Conservation (phyloP, 2,888 invertebrate species). For the Taphrorychus bicolor region DNA sequence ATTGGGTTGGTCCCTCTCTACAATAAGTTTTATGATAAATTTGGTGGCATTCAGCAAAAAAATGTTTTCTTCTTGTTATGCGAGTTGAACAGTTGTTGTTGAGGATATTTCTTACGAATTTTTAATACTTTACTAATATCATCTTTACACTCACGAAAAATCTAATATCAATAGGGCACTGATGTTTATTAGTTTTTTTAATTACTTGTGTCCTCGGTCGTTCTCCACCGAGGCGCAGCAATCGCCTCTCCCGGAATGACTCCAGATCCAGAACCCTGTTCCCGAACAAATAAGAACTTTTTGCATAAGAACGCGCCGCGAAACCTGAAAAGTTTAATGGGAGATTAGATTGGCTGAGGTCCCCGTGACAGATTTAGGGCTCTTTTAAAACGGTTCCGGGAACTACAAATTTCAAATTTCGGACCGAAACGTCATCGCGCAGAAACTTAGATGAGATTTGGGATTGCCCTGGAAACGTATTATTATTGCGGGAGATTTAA, state of each 20-base stretch:
- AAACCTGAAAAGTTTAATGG: slow-evolving; percentile 38
- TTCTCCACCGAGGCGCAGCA: slow-evolving; percentile 13
- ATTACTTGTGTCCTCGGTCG: slow-evolving; percentile 15
- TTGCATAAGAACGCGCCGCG: slow-evolving; percentile 24
- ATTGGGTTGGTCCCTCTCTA: too few species aligned
- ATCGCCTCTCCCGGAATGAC: slow-evolving; percentile 24
- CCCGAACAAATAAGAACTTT: slow-evolving; percentile 37
- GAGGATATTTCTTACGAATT: too few species aligned
- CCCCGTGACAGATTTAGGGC: slow-evolving; percentile 27
- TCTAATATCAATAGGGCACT: too few species aligned
- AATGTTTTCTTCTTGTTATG: too few species aligned
- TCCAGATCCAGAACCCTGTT: slow-evolving; percentile 2
- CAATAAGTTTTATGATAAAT: too few species aligned
- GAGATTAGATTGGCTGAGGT: slow-evolving; percentile 34
- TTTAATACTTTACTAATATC: too few species aligned
- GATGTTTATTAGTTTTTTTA: too few species aligned
- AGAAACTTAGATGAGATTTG: slow-evolving; percentile 24
- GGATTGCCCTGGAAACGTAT: slow-evolving; percentile 16
- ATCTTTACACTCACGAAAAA: too few species aligned
- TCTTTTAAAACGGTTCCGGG: slow-evolving; percentile 28
- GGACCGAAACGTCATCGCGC: slow-evolving; percentile 20
- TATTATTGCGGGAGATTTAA: slow-evolving; percentile 16
- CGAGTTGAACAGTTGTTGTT: too few species aligned
- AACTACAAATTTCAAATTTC: slow-evolving; percentile 34
- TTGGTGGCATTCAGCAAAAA: too few species aligned